A percentile compares a stretch with the other conserved stretches of the same genome.
Conservation (phyloP, 1,140 invertebrate genomes). For the Drosophila nannoptera region DNA sequence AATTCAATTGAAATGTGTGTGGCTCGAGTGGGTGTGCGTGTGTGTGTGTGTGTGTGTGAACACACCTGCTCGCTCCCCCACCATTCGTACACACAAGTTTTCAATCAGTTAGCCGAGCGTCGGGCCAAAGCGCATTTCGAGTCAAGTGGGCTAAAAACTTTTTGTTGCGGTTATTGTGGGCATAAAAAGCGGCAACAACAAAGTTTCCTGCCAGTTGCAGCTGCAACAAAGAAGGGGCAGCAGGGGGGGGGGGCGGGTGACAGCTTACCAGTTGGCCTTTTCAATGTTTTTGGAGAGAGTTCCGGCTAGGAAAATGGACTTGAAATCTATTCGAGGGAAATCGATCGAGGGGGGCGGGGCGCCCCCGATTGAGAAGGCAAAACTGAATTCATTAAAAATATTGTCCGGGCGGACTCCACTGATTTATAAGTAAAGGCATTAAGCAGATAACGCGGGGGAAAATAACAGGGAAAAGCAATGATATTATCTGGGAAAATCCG, state of each 20-base stretch:
- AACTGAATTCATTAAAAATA: no score
- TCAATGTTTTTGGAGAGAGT: no score
- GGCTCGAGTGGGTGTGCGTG: background rate
- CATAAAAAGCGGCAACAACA: constrained; percentile 48
- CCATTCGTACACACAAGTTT: background rate
- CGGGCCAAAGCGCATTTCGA: constrained; percentile 57
- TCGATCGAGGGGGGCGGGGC: no score
- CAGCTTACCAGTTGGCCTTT: no score
- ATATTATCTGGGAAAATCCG: constrained; percentile 4
- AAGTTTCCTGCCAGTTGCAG: constrained; percentile 42
- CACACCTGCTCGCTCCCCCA: background rate
- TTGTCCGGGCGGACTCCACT: no score
- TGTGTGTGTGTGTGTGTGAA: no score
- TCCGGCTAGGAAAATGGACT: no score
- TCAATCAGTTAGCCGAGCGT: constrained; percentile 21
- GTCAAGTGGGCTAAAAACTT: constrained; percentile 61
- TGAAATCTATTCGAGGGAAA: no score
- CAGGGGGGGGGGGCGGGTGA: no score
- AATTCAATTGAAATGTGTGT: constrained; percentile 67
- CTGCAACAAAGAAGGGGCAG: constrained; percentile 8
- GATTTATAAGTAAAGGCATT: no score
- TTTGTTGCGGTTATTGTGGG: constrained; percentile 57
- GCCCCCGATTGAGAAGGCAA: no score
- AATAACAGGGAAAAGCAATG: background rate
- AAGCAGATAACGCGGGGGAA: no score